These are phyloP conservation scores for Cyclopterus lumpus DNA, from an alignment of 2,797 vertebrate species.

Conservation along the genomic window DNA sequence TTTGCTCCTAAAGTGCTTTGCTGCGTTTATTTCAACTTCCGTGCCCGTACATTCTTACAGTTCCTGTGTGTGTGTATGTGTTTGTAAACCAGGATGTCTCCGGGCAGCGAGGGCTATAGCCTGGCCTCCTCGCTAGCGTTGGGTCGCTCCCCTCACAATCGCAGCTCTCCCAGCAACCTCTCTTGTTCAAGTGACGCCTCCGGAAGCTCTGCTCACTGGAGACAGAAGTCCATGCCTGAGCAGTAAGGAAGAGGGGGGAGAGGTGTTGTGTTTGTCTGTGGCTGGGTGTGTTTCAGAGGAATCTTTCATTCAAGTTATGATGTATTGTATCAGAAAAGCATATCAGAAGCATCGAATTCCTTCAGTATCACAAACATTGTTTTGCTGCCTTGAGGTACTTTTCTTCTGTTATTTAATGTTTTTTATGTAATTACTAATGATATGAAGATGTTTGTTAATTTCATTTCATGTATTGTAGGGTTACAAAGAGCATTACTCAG, in stretches of 20 bases:
- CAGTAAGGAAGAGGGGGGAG: slow-evolving; percentile 85
- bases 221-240: slow-evolving; percentile 99
- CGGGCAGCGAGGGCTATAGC: slow-evolving; percentile 94
- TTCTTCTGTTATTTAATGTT: not conserved
- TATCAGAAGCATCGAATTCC: not conserved
- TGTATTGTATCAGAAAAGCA: not conserved
- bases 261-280: slow-evolving; percentile 3
- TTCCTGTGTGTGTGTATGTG: slow-evolving; percentile 22
- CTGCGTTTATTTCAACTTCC: slow-evolving; percentile 40
- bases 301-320: slow-evolving; percentile 3
- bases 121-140: slow-evolving; percentile 93
- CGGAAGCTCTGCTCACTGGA: slow-evolving; percentile 88
- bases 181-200: slow-evolving; percentile 95
- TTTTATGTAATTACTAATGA: not conserved
- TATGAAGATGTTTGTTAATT: slow-evolving; percentile 3
- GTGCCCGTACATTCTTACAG: slow-evolving; percentile 3
- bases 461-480: not conserved
- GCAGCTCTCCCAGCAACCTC: slow-evolving; percentile 97
- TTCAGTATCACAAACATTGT: not conserved
- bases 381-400: not conserved
- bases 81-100: slow-evolving; percentile 88
- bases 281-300: not conserved
- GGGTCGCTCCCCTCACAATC: slow-evolving; percentile 92
- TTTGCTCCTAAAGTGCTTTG: slow-evolving; percentile 16
- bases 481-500: not conserved